phyloP scores from a whole-genome alignment of 2,113 vertebrate genomes.

The Leiothrix lutea region DNA sequence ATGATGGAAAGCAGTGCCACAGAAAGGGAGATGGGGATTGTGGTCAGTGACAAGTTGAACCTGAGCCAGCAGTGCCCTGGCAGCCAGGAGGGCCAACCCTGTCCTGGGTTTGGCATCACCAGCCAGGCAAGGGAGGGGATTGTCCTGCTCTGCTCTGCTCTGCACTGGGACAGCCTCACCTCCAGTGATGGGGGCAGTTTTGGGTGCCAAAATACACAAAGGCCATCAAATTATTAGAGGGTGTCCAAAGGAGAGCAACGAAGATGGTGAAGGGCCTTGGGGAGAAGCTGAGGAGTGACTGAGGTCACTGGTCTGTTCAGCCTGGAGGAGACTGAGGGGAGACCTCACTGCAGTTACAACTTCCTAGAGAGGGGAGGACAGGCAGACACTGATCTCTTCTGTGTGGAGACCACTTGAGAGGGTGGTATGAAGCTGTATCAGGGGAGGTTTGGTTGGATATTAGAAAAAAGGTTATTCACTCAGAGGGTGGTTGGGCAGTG shows the following conservation, averaged over 20 bases:
- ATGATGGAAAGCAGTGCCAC: fast-evolving
- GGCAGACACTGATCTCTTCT: not conserved
- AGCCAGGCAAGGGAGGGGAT: not conserved
- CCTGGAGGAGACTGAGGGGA: not conserved
- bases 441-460: not conserved
- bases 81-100: not conserved
- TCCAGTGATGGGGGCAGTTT: not conserved
- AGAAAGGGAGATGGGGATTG: not conserved
- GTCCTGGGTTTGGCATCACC: fast-evolving
- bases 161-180: not conserved
- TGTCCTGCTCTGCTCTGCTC: not conserved
- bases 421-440: not conserved
- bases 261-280: not conserved
- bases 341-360: not conserved
- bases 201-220: not conserved
- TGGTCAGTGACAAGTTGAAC: fast-evolving
- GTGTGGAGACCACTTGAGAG: not conserved
- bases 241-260: fast-evolving
- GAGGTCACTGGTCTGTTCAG: not conserved
- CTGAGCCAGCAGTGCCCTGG: not conserved
- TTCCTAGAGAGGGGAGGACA: no score
- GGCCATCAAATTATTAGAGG: not conserved
- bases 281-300: not conserved
- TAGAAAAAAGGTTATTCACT: not conserved
- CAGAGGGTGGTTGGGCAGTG: not conserved